Percentiles rank a stretch among this genome's conserved stretches.
Conservation (phyloP, 2,888 invertebrate species). For the Gibbula magus region DNA sequence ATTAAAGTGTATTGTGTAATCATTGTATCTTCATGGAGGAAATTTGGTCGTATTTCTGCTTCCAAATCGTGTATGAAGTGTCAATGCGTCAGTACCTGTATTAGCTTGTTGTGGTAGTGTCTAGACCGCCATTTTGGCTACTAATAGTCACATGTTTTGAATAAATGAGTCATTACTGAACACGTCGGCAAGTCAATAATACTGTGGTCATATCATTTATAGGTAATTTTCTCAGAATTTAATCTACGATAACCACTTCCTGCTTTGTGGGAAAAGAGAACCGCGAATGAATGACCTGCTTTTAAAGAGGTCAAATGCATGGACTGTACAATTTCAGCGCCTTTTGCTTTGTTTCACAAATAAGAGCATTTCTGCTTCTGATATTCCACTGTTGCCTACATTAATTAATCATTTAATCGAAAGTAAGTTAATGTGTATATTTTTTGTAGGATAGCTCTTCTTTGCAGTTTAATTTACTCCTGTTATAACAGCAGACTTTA, state of each 20-base stretch:
- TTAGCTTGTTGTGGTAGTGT: neutral
- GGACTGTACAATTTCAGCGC: neutral
- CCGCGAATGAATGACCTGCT: neutral
- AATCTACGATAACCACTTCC: neutral
- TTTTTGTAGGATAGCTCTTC: too few relatives aligned
- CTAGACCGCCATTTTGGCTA: constrained; percentile 22
- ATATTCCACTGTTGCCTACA: too few relatives aligned
- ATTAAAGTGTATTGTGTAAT: too few relatives aligned
- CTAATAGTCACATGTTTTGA: constrained; percentile 27
- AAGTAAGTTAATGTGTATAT: too few relatives aligned
- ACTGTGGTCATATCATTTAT: neutral
- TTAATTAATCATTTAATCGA: too few relatives aligned
- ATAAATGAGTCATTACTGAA: constrained; percentile 30
- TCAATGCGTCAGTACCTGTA: neutral
- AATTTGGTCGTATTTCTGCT: too few relatives aligned
- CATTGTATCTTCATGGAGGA: too few relatives aligned
- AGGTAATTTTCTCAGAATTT: neutral
- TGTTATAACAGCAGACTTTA: too few relatives aligned
- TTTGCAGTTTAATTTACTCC: too few relatives aligned
- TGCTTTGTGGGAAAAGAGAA: neutral
- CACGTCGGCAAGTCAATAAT: constrained; percentile 10
- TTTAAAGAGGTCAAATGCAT: constrained; percentile 16
- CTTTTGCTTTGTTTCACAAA: neutral
- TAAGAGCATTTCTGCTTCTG: neutral
- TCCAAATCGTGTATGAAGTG: too few relatives aligned